These are phyloP conservation scores for Micrastur ruficollis DNA, from an alignment of 2,797 vertebrate species.

Conservation along the genomic window DNA sequence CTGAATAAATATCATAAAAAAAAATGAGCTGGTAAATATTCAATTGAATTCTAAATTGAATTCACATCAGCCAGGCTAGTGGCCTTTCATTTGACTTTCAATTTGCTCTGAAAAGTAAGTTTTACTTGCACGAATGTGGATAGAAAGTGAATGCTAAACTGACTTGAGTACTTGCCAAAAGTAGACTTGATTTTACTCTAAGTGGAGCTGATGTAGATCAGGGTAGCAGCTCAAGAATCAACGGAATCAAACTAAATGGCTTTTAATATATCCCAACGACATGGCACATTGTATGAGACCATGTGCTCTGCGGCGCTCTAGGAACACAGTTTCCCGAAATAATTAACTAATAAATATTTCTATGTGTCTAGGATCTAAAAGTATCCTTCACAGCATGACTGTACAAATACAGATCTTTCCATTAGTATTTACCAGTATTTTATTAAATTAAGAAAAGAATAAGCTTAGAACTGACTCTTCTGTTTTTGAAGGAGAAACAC, in stretches of 20 bases:
- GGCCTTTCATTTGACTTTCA: background rate
- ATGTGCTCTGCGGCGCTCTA: background rate
- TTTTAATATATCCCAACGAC: background rate
- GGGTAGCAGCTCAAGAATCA: background rate
- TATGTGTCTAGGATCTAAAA: background rate
- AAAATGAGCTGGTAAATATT: background rate
- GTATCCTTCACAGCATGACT: fast-evolving
- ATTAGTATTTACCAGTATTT: background rate
- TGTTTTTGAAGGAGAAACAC: background rate
- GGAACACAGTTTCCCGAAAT: background rate
- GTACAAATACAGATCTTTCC: background rate
- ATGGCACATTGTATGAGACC: fast-evolving
- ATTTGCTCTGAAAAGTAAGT: background rate
- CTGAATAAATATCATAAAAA: background rate
- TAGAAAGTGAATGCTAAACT: background rate
- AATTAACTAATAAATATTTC: too few species aligned
- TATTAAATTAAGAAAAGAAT: background rate
- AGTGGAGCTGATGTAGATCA: background rate
- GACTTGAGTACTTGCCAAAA: background rate
- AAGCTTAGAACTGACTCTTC: background rate
- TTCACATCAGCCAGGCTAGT: background rate
- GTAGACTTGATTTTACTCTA: background rate
- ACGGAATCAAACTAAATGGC: background rate
- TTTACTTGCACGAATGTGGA: background rate
- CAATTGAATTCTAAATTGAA: background rate